Conservation (phyloP, 2,797 vertebrate species). For the Cyprinella venusta region DNA sequence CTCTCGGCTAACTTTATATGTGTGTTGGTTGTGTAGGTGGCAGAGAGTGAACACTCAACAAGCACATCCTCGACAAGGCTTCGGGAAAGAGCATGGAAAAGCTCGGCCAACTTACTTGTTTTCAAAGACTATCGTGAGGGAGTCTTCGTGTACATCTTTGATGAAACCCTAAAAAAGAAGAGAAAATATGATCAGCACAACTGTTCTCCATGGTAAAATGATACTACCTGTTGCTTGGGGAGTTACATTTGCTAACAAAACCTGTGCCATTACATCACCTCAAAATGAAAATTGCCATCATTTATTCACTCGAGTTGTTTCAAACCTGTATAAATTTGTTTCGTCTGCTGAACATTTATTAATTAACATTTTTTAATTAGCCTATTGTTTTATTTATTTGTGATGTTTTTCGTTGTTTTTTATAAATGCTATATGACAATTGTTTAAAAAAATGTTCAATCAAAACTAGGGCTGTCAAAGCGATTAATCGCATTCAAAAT, state of each 20-base stretch:
- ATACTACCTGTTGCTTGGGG: background rate
- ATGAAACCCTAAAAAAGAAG: slow-evolving; percentile 82
- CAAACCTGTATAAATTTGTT: too few species aligned
- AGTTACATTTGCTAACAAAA: background rate
- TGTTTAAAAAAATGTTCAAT: too few species aligned
- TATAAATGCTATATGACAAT: too few species aligned
- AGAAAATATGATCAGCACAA: background rate
- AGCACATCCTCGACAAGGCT: background rate
- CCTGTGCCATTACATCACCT: background rate
- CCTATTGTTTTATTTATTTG: too few species aligned
- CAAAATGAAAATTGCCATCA: too few species aligned
- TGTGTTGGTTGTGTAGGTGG: slow-evolving; percentile 17
- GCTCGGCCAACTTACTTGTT: slow-evolving; percentile 87
- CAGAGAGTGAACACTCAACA: background rate
- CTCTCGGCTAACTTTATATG: background rate
- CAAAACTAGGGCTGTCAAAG: too few species aligned
- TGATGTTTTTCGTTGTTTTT: too few species aligned
- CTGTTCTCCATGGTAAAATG: background rate
- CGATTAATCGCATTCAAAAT: too few species aligned
- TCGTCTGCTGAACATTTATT: too few species aligned
- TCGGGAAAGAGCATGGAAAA: background rate
- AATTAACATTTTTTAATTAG: too few species aligned
- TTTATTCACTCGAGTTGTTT: too few species aligned
- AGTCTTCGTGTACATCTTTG: slow-evolving; percentile 94
- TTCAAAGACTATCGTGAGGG: slow-evolving; percentile 92